Evolutionary conservation across 2,113 vertebrate species (phyloP).

Genomic region (Ariopsis seemanni): DNA sequence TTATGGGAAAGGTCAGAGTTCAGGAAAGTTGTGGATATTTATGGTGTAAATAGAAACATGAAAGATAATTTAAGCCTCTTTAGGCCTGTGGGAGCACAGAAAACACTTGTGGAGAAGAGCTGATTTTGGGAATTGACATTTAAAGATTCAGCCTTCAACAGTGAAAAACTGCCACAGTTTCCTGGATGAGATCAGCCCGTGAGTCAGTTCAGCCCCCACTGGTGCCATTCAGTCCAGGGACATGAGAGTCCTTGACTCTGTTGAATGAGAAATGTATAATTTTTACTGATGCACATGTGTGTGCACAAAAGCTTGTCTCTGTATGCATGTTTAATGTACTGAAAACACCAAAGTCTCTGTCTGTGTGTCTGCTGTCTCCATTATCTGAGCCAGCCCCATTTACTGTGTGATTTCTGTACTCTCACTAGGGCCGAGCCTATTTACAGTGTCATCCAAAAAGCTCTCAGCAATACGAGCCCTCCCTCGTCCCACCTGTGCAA

Average conservation of each 20-base stretch:
- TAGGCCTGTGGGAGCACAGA: constrained; percentile 4
- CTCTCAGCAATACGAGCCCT: constrained; percentile 74
- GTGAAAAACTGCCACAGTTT: constrained; percentile 11
- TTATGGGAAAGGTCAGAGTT: no score
- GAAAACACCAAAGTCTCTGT: constrained; percentile 64
- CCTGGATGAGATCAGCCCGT: constrained; percentile 18
- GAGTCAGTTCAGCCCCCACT: constrained; percentile 36
- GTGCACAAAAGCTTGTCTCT: constrained; percentile 35
- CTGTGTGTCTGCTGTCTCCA: constrained; percentile 59
- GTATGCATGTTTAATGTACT: constrained; percentile 44
- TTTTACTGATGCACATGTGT: constrained; percentile 41
- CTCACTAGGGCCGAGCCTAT: constrained; percentile 75
- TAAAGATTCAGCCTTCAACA: constrained; percentile 9
- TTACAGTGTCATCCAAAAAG: constrained; percentile 83
- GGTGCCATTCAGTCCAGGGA: constrained; percentile 20
- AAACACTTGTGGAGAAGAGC: constrained; percentile 26
- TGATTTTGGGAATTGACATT: constrained; percentile 22
- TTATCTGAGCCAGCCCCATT: constrained; percentile 69
- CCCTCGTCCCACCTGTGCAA: constrained; percentile 66
- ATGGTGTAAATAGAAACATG: constrained; percentile 31
- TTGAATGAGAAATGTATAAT: constrained; percentile 25
- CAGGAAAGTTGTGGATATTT: constrained; percentile 9
- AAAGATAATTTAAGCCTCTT: constrained; percentile 27
- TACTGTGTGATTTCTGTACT: constrained; percentile 78
- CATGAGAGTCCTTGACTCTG: background rate